These are phyloP conservation scores for Callopanchax toddi DNA, from an alignment of 2,113 vertebrate species.

Conservation along the genomic window DNA sequence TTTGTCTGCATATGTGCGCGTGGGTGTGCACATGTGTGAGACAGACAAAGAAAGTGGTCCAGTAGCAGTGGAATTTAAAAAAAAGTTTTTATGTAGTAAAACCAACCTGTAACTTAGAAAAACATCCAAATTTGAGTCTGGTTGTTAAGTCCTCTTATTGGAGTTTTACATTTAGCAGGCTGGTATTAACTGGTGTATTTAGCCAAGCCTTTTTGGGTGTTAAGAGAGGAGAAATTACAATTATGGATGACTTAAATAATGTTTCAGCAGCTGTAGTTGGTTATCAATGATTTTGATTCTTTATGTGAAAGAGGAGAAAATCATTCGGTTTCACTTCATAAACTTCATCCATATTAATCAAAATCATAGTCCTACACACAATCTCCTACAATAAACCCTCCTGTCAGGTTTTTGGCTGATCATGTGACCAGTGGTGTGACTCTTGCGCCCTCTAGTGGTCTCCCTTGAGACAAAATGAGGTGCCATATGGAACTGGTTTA, in stretches of 20 bases:
- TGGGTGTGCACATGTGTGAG: slow-evolving; percentile 22
- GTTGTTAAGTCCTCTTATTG: slow-evolving; percentile 47
- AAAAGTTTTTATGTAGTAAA: slow-evolving; percentile 44
- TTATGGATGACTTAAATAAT: slow-evolving; percentile 34
- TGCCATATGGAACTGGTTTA: slow-evolving; percentile 73
- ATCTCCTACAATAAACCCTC: not conserved
- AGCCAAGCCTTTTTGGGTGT: slow-evolving; percentile 45
- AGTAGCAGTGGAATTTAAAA: slow-evolving; percentile 48
- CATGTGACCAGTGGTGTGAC: slow-evolving; percentile 33
- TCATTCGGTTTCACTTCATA: too few species aligned
- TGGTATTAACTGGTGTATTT: slow-evolving; percentile 40
- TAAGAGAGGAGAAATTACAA: slow-evolving; percentile 45
- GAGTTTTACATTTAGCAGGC: slow-evolving; percentile 44
- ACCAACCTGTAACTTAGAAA: slow-evolving; percentile 39
- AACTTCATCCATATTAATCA: too few species aligned
- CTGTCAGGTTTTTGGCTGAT: not conserved
- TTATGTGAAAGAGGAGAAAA: too few species aligned
- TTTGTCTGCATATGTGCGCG: slow-evolving; percentile 39
- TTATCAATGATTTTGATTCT: slow-evolving; percentile 30
- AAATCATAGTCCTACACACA: too few species aligned
- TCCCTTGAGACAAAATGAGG: not conserved
- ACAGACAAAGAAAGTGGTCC: slow-evolving; percentile 34
- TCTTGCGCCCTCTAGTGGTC: slow-evolving; percentile 68
- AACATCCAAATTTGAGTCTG: slow-evolving; percentile 36
- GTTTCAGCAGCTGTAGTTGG: slow-evolving; percentile 57